Percentiles rank a stretch among this genome's conserved stretches.
phyloP scores from a whole-genome alignment of 2,797 vertebrate genomes.

The Liasis olivaceus region DNA sequence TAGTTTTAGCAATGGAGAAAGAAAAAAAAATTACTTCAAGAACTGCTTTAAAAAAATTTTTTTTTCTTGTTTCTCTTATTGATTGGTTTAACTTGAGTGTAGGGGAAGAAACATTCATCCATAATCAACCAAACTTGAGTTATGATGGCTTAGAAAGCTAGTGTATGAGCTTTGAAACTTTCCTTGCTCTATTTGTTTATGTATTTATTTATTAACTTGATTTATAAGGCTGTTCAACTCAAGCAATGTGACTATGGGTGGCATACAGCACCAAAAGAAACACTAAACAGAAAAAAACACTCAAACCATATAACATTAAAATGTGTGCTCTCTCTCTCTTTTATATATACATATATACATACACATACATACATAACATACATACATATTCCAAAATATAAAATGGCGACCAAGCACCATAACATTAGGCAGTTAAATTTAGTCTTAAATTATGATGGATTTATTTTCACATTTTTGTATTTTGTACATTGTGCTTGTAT shows the following conservation, averaged over 20 bases:
- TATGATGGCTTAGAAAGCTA: background rate
- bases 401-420: too few relatives aligned
- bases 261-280: too few relatives aligned
- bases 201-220: background rate
- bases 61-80: conserved; percentile 31
- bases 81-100: conserved; percentile 12
- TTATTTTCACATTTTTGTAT: background rate
- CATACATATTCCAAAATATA: too few relatives aligned
- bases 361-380: too few relatives aligned
- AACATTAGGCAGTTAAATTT: background rate
- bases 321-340: too few relatives aligned
- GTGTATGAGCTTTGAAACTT: background rate
- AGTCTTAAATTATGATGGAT: background rate
- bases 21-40: background rate
- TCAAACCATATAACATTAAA: too few relatives aligned
- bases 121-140: background rate
- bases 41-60: background rate
- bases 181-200: background rate
- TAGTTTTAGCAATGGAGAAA: background rate
- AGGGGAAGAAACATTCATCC: background rate
- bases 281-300: too few relatives aligned
- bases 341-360: too few relatives aligned
- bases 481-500: background rate
- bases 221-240: background rate
- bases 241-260: too few relatives aligned